A percentile compares a stretch with the other conserved stretches of the same genome.
Evolutionary conservation across 2,797 vertebrate genomes (phyloP).

Genomic region (Toxotes lorentzi): DNA sequence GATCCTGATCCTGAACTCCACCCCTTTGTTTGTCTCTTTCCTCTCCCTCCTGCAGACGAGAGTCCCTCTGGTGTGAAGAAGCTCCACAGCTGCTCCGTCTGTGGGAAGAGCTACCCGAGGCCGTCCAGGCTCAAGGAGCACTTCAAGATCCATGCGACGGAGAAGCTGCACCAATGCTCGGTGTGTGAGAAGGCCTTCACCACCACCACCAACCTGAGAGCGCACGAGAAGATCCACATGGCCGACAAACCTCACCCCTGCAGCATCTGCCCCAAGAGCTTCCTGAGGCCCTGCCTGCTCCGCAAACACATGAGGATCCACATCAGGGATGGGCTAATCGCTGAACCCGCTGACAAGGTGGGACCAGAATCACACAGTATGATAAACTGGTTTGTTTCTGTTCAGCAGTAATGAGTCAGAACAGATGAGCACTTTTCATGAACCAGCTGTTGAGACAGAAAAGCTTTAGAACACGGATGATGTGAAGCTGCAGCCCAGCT

Average conservation of each 20-base stretch:
- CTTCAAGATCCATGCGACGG: slow-evolving; percentile 3
- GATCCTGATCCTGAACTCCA: neutral
- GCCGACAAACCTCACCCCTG: slow-evolving; percentile 51
- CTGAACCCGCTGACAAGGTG: slow-evolving; percentile 45
- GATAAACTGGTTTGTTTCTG: no score
- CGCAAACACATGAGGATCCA: slow-evolving; percentile 70
- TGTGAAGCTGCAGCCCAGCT: no score
- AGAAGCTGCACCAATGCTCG: slow-evolving; percentile 30
- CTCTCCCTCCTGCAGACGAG: neutral
- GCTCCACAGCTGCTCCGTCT: slow-evolving; percentile 44
- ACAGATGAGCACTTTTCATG: no score
- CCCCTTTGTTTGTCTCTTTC: neutral
- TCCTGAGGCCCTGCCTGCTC: slow-evolving; percentile 64
- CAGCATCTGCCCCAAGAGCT: slow-evolving; percentile 66
- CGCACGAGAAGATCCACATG: slow-evolving; percentile 47
- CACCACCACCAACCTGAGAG: slow-evolving; percentile 13
- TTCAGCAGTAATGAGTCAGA: no score
- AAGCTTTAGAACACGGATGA: no score
- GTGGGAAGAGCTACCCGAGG: slow-evolving; percentile 31
- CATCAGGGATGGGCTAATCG: slow-evolving; percentile 51
- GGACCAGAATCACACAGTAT: neutral
- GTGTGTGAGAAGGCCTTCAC: slow-evolving; percentile 36
- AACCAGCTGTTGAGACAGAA: no score
- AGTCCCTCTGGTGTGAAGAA: neutral
- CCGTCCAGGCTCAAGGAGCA: slow-evolving; percentile 31